Percentiles rank a stretch among this genome's conserved stretches.
These are phyloP conservation scores for Gambusia yucatana DNA, from an alignment of 2,797 vertebrate species.

Conservation along the genomic window DNA sequence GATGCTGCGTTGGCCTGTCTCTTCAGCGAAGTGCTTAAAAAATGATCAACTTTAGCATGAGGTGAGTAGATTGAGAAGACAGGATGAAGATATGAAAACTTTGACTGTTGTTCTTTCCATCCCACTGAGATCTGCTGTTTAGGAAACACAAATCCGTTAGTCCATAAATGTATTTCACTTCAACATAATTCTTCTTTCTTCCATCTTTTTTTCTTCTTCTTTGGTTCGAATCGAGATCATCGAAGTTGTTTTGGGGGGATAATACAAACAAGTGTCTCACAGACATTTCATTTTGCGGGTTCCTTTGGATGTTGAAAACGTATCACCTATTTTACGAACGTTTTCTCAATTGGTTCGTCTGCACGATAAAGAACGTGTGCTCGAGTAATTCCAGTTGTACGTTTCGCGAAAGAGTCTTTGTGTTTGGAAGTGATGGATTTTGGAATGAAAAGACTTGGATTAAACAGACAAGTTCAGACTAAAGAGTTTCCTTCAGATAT, in stretches of 20 bases:
- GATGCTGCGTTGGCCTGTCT: not conserved
- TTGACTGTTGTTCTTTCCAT: not conserved
- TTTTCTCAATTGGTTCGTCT: not conserved
- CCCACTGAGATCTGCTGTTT: not conserved
- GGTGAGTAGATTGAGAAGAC: not conserved
- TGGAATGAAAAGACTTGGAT: not conserved
- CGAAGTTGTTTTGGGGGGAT: not conserved
- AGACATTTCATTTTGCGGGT: not conserved
- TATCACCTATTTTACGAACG: not conserved
- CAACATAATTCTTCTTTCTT: too few relatives aligned
- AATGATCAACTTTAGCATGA: not conserved
- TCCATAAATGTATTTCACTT: not conserved
- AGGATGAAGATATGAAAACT: not conserved
- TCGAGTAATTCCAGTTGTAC: not conserved
- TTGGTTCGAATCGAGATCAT: not conserved
- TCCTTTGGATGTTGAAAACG: not conserved
- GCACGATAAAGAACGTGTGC: not conserved
- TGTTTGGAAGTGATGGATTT: too few relatives aligned
- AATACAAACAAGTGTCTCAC: not conserved
- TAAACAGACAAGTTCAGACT: not conserved
- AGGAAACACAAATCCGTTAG: not conserved
- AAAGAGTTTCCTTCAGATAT: not conserved
- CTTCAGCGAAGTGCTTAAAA: not conserved
- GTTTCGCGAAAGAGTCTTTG: not conserved
- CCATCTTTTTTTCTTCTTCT: not conserved